Evolutionary conservation across 1,140 invertebrate genomes (phyloP).

Genomic region (Rhynchophorus ferrugineus): DNA sequence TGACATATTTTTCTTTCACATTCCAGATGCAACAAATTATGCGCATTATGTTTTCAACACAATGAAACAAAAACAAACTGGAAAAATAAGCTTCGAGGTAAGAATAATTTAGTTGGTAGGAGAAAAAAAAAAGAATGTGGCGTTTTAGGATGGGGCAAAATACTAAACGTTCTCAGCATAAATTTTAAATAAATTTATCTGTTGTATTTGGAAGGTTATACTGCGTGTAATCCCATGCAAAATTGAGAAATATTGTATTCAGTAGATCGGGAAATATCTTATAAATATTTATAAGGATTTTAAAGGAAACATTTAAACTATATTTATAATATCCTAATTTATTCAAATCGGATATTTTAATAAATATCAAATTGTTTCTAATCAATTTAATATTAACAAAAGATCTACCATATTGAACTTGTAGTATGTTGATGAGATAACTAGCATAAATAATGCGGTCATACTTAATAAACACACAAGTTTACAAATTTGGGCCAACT

Average conservation of each 20-base stretch:
- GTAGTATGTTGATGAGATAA: too few relatives aligned
- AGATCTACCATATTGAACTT: too few relatives aligned
- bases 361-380: too few relatives aligned
- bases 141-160: not conserved
- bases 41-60: slow-evolving; percentile 90
- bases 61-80: slow-evolving; percentile 78
- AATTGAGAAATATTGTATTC: not conserved
- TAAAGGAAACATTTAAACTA: too few relatives aligned
- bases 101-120: slow-evolving; percentile 29
- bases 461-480: too few relatives aligned
- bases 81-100: slow-evolving; percentile 87
- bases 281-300: not conserved
- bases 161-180: not conserved
- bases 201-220: not conserved
- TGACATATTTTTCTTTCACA: slow-evolving; percentile 27
- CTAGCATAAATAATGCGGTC: too few relatives aligned
- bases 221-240: not conserved
- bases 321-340: too few relatives aligned
- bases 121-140: not conserved
- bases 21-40: slow-evolving; percentile 81
- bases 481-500: too few relatives aligned
- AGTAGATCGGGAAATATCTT: not conserved
- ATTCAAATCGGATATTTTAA: too few relatives aligned
- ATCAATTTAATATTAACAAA: too few relatives aligned
- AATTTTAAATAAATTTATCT: not conserved